Evolutionary conservation across 2,797 vertebrate genomes (phyloP).

Genomic region (Spinus olivaceus): DNA sequence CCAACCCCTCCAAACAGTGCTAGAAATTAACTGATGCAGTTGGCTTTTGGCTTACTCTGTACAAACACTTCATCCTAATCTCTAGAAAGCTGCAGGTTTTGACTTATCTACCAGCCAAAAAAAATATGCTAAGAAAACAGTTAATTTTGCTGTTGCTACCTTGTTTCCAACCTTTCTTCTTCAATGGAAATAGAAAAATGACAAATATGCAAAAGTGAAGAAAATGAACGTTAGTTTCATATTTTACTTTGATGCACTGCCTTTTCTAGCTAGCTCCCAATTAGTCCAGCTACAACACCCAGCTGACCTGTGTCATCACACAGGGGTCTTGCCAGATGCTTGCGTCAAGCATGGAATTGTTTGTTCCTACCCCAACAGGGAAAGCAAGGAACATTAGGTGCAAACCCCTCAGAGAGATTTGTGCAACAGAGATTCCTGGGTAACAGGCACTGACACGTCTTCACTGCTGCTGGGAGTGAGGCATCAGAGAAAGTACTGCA

Average conservation of each 20-base stretch:
- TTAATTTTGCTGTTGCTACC: background rate
- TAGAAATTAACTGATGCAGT: background rate
- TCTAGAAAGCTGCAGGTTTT: background rate
- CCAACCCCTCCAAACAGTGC: background rate
- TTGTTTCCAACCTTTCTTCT: background rate
- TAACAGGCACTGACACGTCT: conserved; percentile 16
- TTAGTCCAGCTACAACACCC: background rate
- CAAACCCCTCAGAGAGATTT: background rate
- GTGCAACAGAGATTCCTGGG: background rate
- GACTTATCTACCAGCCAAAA: background rate
- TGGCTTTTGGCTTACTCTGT: background rate
- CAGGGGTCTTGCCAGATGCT: background rate
- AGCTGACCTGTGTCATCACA: background rate
- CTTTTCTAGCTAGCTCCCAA: background rate
- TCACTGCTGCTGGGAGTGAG: background rate
- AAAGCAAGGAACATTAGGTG: background rate
- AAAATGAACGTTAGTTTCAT: background rate
- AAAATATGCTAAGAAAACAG: background rate
- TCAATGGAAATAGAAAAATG: background rate
- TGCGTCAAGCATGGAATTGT: background rate
- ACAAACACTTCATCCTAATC: background rate
- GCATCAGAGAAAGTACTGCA: background rate
- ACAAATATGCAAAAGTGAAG: background rate
- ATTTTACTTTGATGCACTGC: background rate
- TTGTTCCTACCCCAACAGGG: background rate